Percentiles rank a stretch among this genome's conserved stretches.
phyloP scores from a whole-genome alignment of 2,113 vertebrate species.

The Pelvicachromis taeniatus region DNA sequence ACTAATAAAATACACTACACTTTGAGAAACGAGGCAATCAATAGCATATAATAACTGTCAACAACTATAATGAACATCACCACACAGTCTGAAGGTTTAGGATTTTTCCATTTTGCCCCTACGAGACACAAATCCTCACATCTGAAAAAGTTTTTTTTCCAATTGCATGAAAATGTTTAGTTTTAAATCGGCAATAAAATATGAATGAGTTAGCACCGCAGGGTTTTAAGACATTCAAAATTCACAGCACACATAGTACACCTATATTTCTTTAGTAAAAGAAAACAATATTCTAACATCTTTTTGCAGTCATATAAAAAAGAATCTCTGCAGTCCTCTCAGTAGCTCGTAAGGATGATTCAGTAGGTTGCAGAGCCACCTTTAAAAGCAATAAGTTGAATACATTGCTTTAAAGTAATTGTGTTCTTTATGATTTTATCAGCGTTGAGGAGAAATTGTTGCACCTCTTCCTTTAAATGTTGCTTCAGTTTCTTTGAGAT shows the following conservation, averaged over 20 bases:
- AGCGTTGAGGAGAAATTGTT: neutral
- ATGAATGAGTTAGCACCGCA: neutral
- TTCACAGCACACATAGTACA: neutral
- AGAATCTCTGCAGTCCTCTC: neutral
- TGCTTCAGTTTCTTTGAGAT: neutral
- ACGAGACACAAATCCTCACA: neutral
- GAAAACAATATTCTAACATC: neutral
- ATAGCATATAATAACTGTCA: conserved; percentile 41
- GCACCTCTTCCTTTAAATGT: neutral
- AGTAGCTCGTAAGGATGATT: neutral
- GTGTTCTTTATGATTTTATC: neutral
- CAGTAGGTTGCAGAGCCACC: neutral
- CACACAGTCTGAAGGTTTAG: neutral
- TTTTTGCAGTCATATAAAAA: neutral
- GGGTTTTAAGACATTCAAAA: neutral
- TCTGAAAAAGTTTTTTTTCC: neutral
- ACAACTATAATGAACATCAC: conserved; percentile 27
- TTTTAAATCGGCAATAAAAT: neutral
- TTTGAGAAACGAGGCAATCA: conserved; percentile 2
- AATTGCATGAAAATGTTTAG: neutral
- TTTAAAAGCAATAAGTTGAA: neutral
- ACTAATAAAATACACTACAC: conserved; percentile 20
- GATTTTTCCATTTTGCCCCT: neutral
- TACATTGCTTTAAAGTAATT: neutral
- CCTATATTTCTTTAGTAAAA: neutral